Conservation (phyloP, 2,113 vertebrate genomes). For the Xenopus borealis region DNA sequence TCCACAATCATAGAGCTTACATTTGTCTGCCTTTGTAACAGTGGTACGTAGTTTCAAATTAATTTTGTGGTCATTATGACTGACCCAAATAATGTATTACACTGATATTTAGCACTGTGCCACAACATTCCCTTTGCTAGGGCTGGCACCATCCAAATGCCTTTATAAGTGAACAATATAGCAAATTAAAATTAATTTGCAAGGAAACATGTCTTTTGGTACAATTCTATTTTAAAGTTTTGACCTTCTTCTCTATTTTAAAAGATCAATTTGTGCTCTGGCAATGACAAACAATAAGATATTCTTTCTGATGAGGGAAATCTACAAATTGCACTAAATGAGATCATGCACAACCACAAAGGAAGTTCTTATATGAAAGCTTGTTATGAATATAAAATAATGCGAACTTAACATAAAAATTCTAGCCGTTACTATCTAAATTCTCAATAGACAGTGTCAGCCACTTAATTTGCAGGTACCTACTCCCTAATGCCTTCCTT, state of each 20-base stretch:
- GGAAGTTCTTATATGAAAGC: constrained; percentile 75
- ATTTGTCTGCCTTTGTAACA: too few relatives aligned
- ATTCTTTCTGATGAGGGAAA: constrained; percentile 74
- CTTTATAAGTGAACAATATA: too few relatives aligned
- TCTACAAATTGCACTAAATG: constrained; percentile 80
- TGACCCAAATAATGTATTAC: too few relatives aligned
- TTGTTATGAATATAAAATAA: constrained; percentile 86
- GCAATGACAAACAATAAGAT: constrained; percentile 70
- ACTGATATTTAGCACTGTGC: too few relatives aligned
- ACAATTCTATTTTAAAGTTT: constrained; percentile 1
- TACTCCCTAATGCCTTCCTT: constrained; percentile 92
- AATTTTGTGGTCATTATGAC: too few relatives aligned
- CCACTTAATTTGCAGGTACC: constrained; percentile 86
- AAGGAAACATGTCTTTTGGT: neutral
- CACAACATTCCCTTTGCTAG: too few relatives aligned
- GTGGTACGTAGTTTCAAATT: too few relatives aligned
- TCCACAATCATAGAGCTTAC: too few relatives aligned
- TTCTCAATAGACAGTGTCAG: constrained; percentile 87
- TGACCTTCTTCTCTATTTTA: constrained; percentile 53
- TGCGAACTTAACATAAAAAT: constrained; percentile 86
- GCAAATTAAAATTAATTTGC: constrained; percentile 41
- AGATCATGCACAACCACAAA: constrained; percentile 79
- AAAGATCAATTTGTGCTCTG: constrained; percentile 59
- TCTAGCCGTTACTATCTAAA: constrained; percentile 82
- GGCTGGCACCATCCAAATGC: too few relatives aligned